A percentile compares a stretch with the other conserved stretches of the same genome.
Conservation (phyloP, 2,888 invertebrate species). For the Polymixis lichenea region DNA sequence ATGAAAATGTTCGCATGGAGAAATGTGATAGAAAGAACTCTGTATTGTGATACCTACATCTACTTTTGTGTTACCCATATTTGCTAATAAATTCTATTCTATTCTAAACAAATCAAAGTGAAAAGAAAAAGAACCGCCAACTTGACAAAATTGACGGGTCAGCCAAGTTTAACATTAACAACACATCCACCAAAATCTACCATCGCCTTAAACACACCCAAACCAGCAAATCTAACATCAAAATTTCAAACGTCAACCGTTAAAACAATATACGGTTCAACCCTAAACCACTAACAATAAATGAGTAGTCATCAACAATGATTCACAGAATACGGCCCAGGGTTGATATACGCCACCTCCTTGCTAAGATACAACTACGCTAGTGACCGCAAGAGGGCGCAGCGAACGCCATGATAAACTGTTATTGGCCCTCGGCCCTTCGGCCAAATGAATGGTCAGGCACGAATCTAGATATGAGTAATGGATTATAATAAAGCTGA, state of each 20-base stretch:
- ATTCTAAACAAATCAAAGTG: too few species aligned
- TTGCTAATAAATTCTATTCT: too few species aligned
- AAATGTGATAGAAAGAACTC: too few species aligned
- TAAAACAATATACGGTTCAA: constrained; percentile 46
- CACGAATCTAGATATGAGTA: constrained; percentile 71
- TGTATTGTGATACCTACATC: too few species aligned
- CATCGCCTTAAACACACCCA: background rate
- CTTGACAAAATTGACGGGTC: too few species aligned
- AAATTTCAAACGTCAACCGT: constrained; percentile 46
- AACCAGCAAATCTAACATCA: constrained; percentile 24
- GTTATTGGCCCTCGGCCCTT: constrained; percentile 74
- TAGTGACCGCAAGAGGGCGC: constrained; percentile 71
- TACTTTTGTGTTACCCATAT: too few species aligned
- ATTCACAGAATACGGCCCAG: constrained; percentile 68
- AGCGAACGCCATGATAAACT: constrained; percentile 72
- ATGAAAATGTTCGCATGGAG: too few species aligned
- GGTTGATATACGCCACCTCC: constrained; percentile 64
- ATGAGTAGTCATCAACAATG: constrained; percentile 73
- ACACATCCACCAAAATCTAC: background rate
- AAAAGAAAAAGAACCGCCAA: too few species aligned
- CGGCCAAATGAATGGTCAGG: constrained; percentile 72
- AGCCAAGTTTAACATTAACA: too few species aligned
- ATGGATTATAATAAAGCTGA: constrained; percentile 70
- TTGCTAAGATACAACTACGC: constrained; percentile 66
- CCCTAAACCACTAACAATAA: constrained; percentile 66